Conservation (phyloP, 2,113 vertebrate genomes). For the Plecotus auritus region DNA sequence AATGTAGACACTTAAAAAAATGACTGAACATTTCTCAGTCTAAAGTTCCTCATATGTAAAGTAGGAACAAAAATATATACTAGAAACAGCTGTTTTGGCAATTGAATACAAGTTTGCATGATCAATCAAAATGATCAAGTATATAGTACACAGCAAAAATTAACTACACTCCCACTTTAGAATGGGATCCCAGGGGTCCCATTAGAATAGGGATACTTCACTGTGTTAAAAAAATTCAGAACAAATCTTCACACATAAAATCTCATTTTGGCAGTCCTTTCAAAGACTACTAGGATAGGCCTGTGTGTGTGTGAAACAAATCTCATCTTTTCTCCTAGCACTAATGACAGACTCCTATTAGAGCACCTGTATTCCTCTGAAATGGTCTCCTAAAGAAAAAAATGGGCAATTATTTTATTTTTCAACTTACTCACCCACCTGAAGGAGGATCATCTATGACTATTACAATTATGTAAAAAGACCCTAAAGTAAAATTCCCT, state of each 20-base stretch:
- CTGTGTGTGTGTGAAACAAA: background rate
- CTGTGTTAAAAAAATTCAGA: background rate
- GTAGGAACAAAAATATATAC: background rate
- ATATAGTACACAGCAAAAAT: background rate
- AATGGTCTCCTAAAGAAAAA: background rate
- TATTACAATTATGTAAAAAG: background rate
- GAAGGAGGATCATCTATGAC: background rate
- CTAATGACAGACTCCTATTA: background rate
- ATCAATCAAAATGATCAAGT: background rate
- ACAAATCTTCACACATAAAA: background rate
- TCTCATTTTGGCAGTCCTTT: background rate
- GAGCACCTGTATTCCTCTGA: background rate
- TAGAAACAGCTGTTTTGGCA: background rate
- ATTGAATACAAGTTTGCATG: background rate
- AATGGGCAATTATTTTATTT: background rate
- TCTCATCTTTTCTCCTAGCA: background rate
- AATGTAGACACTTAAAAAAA: background rate
- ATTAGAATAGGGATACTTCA: background rate
- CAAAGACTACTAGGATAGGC: background rate
- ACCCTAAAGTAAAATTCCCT: background rate
- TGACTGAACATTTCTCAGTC: background rate
- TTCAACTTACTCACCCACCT: background rate
- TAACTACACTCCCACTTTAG: background rate
- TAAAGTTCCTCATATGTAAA: slow-evolving; percentile 24
- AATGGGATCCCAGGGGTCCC: background rate